A percentile compares a stretch with the other conserved stretches of the same genome.
phyloP scores from a whole-genome alignment of 2,113 vertebrate genomes.

The Seriola aureovittata region DNA sequence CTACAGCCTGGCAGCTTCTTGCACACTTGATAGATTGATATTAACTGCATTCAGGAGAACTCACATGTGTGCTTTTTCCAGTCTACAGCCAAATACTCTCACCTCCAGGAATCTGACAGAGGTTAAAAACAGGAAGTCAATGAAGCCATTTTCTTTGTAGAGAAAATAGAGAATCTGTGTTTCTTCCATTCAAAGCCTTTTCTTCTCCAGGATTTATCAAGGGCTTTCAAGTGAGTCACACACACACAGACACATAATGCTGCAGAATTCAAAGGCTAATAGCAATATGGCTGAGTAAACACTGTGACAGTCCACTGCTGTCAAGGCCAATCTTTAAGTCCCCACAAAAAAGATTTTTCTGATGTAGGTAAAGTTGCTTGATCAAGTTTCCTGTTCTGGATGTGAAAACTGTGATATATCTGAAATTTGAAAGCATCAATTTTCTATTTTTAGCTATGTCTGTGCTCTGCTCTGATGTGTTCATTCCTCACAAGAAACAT shows the following conservation, averaged over 20 bases:
- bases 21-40: neutral
- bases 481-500: slow-evolving; percentile 17
- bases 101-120: slow-evolving; percentile 12
- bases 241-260: slow-evolving; percentile 5
- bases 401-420: neutral
- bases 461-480: neutral
- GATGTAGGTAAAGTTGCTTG: neutral
- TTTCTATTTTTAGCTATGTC: neutral
- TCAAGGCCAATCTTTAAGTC: neutral
- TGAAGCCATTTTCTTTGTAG: slow-evolving; percentile 21
- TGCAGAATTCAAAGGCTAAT: slow-evolving; percentile 19
- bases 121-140: slow-evolving; percentile 35
- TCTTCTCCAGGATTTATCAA: neutral
- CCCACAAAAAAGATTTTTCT: slow-evolving; percentile 9
- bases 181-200: slow-evolving; percentile 11
- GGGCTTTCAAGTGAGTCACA: slow-evolving; percentile 46
- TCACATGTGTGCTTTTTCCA: neutral
- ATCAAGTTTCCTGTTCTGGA: neutral
- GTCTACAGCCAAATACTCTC: slow-evolving; percentile 1
- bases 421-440: slow-evolving; percentile 7
- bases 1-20: neutral
- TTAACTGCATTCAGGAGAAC: neutral
- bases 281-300: slow-evolving; percentile 19
- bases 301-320: slow-evolving; percentile 12
- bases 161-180: slow-evolving; percentile 23